Percentiles rank a stretch among this genome's conserved stretches.
These are phyloP conservation scores for Condylura cristata DNA, from an alignment of 2,113 vertebrate species.

Conservation along the genomic window DNA sequence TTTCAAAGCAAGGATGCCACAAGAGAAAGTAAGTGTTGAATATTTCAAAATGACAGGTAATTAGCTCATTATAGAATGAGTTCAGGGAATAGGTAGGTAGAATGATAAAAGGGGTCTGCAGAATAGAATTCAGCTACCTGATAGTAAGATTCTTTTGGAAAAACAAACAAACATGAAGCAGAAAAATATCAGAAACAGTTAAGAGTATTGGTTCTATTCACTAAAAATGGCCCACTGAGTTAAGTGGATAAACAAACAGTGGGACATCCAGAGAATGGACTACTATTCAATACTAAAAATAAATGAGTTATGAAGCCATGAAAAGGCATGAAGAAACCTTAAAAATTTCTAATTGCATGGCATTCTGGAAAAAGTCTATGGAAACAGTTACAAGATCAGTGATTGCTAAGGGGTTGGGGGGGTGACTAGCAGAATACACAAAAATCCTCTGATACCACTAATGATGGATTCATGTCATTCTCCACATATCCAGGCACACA, in stretches of 20 bases:
- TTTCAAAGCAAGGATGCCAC: background rate
- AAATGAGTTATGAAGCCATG: background rate
- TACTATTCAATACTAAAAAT: background rate
- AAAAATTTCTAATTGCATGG: background rate
- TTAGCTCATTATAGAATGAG: background rate
- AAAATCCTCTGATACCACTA: background rate
- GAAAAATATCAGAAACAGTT: background rate
- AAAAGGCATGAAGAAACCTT: background rate
- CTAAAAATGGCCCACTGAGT: background rate
- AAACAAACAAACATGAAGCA: background rate
- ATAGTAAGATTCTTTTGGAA: background rate
- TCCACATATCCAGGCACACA: background rate
- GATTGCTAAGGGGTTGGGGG: background rate
- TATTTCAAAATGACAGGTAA: background rate
- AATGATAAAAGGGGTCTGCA: background rate
- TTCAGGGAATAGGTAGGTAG: background rate
- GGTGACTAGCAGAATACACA: background rate
- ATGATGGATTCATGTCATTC: background rate
- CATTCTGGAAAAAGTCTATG: background rate
- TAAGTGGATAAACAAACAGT: background rate
- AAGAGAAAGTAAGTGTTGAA: slow-evolving; percentile 12
- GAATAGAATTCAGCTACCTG: background rate
- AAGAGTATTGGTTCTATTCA: background rate
- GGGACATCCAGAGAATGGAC: background rate
- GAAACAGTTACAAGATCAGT: background rate